These are phyloP conservation scores for Syrista parreyssii DNA, from an alignment of 2,888 invertebrate genomes.

Conservation along the genomic window DNA sequence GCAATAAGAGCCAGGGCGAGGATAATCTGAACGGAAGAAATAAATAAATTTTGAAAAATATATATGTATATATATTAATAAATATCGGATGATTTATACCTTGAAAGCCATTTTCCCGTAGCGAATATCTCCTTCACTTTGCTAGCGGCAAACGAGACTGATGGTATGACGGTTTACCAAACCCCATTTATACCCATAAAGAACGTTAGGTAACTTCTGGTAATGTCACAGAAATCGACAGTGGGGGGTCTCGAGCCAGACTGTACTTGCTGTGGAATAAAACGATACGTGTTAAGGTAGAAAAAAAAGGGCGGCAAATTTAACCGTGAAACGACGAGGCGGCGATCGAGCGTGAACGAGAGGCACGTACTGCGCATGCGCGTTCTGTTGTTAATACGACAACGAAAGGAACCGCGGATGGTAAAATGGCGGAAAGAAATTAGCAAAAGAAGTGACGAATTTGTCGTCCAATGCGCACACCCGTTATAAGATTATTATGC, in stretches of 20 bases:
- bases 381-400: background rate
- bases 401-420: too few relatives aligned
- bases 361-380: background rate
- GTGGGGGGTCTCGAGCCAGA: background rate
- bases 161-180: background rate
- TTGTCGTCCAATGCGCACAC: background rate
- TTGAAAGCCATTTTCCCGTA: background rate
- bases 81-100: background rate
- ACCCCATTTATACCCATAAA: background rate
- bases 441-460: background rate
- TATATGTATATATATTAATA: background rate
- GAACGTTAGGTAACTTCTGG: background rate
- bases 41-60: constrained; percentile 9
- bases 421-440: background rate
- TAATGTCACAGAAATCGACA: background rate
- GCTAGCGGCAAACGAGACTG: background rate
- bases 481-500: background rate
- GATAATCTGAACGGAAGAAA: constrained; percentile 13
- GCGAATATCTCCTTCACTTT: background rate
- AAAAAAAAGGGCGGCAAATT: background rate
- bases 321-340: background rate
- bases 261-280: background rate
- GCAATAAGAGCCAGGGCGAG: constrained; percentile 12
- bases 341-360: background rate
- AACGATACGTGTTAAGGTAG: background rate